These are phyloP conservation scores for Rhopalosiphum maidis DNA, from an alignment of 1,140 invertebrate genomes.

Conservation along the genomic window DNA sequence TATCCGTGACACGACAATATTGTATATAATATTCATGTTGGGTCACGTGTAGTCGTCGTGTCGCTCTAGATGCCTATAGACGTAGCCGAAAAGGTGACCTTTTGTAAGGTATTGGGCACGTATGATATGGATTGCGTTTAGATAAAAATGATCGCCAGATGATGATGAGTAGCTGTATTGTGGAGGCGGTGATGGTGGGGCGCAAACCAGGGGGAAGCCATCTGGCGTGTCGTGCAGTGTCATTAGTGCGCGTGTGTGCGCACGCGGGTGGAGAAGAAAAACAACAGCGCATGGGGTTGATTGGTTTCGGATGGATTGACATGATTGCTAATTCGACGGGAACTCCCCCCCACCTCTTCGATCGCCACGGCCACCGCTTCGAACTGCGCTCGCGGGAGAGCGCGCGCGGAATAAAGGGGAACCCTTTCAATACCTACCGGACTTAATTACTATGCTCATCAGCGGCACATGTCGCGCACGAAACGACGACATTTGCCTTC, in stretches of 20 bases:
- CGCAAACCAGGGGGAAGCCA: slow-evolving; percentile 37
- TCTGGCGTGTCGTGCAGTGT: slow-evolving; percentile 43
- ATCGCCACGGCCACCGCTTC: neutral
- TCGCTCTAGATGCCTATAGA: neutral
- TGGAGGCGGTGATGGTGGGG: neutral
- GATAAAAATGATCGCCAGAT: slow-evolving; percentile 25
- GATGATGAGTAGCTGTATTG: neutral
- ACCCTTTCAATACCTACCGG: slow-evolving; percentile 54
- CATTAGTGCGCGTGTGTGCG: slow-evolving; percentile 37
- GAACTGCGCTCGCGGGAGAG: neutral
- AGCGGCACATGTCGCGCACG: slow-evolving; percentile 44
- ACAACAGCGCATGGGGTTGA: slow-evolving; percentile 53
- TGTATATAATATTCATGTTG: neutral
- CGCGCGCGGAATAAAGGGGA: neutral
- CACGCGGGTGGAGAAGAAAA: slow-evolving; percentile 39
- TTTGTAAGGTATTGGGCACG: neutral
- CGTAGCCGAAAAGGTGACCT: neutral
- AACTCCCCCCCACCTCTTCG: neutral
- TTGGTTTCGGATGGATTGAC: slow-evolving; percentile 58
- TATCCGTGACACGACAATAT: neutral
- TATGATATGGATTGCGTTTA: neutral
- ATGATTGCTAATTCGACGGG: slow-evolving; percentile 56
- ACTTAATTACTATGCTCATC: slow-evolving; percentile 57
- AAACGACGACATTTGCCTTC: neutral
- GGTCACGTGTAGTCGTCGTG: neutral